These are phyloP conservation scores for Escarpia spicata DNA, from an alignment of 2,888 invertebrate species.

Conservation along the genomic window DNA sequence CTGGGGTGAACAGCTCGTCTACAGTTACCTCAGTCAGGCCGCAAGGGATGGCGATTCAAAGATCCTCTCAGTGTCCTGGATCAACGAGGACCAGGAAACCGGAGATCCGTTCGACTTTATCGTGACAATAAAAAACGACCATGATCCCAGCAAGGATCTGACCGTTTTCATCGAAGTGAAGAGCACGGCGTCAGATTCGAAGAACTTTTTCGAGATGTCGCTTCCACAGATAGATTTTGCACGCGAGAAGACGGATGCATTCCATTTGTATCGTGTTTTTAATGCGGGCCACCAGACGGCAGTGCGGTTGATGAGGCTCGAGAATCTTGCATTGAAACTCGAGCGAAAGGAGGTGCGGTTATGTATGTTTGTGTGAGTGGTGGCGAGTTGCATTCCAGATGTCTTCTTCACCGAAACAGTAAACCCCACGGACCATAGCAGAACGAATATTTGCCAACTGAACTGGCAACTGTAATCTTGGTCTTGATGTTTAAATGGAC, in stretches of 20 bases:
- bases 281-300: constrained; percentile 52
- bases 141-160: neutral
- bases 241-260: constrained; percentile 48
- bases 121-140: constrained; percentile 43
- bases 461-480: neutral
- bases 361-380: constrained; percentile 39
- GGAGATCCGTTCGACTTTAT: constrained; percentile 59
- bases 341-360: constrained; percentile 51
- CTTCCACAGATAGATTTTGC: constrained; percentile 58
- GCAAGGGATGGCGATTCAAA: neutral
- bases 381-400: neutral
- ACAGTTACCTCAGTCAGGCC: constrained; percentile 47
- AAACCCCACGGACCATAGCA: neutral
- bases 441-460: neutral
- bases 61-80: constrained; percentile 47
- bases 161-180: constrained; percentile 51
- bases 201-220: constrained; percentile 60
- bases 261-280: constrained; percentile 59
- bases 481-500: neutral
- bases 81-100: constrained; percentile 49
- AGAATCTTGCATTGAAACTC: constrained; percentile 53
- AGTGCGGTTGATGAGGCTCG: constrained; percentile 52
- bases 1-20: constrained; percentile 59
- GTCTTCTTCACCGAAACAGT: neutral
- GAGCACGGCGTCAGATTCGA: constrained; percentile 52